Evolutionary conservation across 2,113 vertebrate genomes (phyloP), one percentile per base, ranked within the genome.

Genomic region (Nycticorax nycticorax): DNA sequence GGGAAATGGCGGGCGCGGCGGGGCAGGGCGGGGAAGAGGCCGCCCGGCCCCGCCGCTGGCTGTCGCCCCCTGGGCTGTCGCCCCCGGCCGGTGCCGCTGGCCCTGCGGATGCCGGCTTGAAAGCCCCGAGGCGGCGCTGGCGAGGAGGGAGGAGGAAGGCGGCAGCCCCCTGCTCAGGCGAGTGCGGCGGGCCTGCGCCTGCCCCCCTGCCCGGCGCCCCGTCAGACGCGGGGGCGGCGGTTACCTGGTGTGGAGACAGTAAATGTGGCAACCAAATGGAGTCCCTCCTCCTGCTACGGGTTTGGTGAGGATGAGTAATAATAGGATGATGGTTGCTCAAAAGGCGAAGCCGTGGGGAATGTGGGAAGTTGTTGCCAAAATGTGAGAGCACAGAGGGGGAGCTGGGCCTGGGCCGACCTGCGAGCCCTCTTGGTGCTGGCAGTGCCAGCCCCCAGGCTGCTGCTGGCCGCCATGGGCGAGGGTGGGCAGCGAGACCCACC

Each of bases 171-270:
- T 18, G 20, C 47, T 23, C 22, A 7, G 74, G 32, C 8, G 7
- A 6, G 14, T 10, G 8, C 41, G 39, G 32, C 12, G 8, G 68
- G 8, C 50, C 22, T 4, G 15, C 14, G 14, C 28, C 14, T 39
- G 12, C 4, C 6, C 12, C 4, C 47, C 16, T 4, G 67, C n/a
- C 45, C 8, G 10, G 3, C 10, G 10, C 69, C 48, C 2, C 10
- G 22, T 5, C 3, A 2, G 53, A 62, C 10, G 9, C 3, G 11
- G 1, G 15, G 43, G 5, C 12, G 7, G n/a, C 14, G 1, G 14
- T 5, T 12, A 2, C 62, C 4, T 2, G 52, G 1, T 3, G 35
- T 20, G 48, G 33, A 17, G 12, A 21, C 3, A 1, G 16, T 8
- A 4, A 32, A 4, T 8, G 6, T 1, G 64, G 10, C 11, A 8